Conservation (phyloP, 1,140 invertebrate genomes). For the Euwallacea fornicatus region DNA sequence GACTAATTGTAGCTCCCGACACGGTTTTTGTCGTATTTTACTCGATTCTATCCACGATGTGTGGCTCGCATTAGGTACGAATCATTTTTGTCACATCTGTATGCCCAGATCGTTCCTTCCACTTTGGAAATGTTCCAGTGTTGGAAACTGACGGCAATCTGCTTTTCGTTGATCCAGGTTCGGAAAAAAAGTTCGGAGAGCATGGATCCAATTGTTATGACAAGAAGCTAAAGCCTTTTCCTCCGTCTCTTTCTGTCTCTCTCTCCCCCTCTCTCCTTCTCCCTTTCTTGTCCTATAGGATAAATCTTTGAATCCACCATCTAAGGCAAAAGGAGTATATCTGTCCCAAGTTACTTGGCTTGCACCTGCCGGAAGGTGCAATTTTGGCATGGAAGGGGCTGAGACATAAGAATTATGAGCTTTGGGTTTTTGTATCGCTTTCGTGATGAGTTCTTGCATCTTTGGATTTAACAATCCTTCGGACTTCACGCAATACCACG, state of each 20-base stretch:
- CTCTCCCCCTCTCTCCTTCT: neutral
- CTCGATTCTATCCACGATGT: conserved; percentile 22
- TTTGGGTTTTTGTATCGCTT: too few species aligned
- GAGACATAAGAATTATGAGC: too few species aligned
- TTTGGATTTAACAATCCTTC: too few species aligned
- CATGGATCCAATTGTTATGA: conserved; percentile 3
- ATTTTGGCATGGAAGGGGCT: too few species aligned
- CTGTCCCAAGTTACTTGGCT: too few species aligned
- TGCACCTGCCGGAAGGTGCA: too few species aligned
- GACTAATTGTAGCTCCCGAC: conserved; percentile 32
- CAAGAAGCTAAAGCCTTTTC: neutral
- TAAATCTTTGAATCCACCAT: too few species aligned
- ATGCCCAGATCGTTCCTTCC: conserved; percentile 6
- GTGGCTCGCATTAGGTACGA: conserved; percentile 28
- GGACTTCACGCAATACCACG: too few species aligned
- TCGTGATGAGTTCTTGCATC: too few species aligned
- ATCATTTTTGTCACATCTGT: conserved; percentile 30
- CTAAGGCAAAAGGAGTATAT: too few species aligned
- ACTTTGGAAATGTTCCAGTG: too few species aligned
- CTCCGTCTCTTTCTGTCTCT: conserved; percentile 3
- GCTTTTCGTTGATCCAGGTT: neutral
- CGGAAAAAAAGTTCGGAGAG: neutral
- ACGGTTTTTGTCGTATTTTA: conserved; percentile 23
- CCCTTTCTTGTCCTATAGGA: neutral
- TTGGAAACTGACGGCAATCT: neutral